Base-by-base conservation (phyloP, 64 coral and sea anemone species). In the Stichodactyla mertensii region DNA sequence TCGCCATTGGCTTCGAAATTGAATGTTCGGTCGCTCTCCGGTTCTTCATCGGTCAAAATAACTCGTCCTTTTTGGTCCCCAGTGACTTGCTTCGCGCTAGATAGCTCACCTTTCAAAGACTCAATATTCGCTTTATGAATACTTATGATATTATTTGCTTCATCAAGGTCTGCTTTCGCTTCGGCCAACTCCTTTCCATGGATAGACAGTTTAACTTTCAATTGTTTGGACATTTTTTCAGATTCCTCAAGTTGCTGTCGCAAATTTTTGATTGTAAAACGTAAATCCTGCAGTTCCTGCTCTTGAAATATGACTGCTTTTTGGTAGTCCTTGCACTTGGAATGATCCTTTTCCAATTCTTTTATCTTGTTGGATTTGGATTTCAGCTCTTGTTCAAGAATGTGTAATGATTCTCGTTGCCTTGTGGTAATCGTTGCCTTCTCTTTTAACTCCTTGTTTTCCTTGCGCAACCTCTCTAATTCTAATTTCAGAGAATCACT, bases 131-230 rank as follows among this genome's bases (percentile, higher is more conserved):
- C 93, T 69, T 92, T 90, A 51, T 99, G 97, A 84, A 99, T 99
- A 66, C 97, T 94, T 70, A 99, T 99, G 64, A 95, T 88, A 31
- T 91, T 99, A 52, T 99, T 95, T 0, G 97, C 95, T 89, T 99
- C 93, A 54, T 92, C 88, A 0, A 99, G 79, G 52, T 95, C 91
- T 55, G 91, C 88, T 79, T 92, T 99, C 0, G 97, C 97, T 56
- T 99, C 97, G 8, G 88, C 64, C 51, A 99, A 88, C 52, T 95
- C 93, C 54, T 89, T 95, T 11, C 85, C 93, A 70, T 97, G 94
- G 45, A 97, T 74, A 5, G 51, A 82, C 78, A 92, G 6, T 23
- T 85, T 93, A 12, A 79, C 91, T 82, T 93, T 89, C 4, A 90
- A 88, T 26, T 97, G 94, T 19, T 90, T 89, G 61, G 91, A 85